Evolutionary conservation across 2,113 vertebrate genomes (phyloP).

Genomic region (Rostratula benghalensis): DNA sequence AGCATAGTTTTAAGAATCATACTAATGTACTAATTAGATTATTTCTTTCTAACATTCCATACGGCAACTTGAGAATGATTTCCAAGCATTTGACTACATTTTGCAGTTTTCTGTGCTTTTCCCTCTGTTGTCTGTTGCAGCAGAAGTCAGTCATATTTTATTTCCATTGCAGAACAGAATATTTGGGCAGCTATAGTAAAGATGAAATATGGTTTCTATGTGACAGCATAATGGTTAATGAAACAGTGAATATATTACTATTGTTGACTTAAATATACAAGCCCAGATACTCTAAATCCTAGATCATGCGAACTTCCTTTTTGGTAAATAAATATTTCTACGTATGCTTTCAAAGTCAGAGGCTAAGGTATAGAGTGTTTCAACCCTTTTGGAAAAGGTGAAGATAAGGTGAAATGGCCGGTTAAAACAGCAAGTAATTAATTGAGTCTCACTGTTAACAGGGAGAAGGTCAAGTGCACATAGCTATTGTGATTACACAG

Average conservation of each 20-base stretch:
- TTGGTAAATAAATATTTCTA: slow-evolving; percentile 25
- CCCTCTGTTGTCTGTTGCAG: not conserved
- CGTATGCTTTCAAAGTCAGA: slow-evolving; percentile 45
- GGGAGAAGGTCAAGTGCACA: slow-evolving; percentile 72
- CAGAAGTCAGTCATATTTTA: not conserved
- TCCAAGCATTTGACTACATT: not conserved
- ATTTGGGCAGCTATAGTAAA: not conserved
- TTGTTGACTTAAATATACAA: not conserved
- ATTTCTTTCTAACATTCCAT: not conserved
- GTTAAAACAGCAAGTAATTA: slow-evolving; percentile 78
- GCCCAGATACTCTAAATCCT: not conserved
- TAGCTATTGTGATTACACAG: slow-evolving; percentile 27
- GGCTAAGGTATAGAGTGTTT: slow-evolving; percentile 65
- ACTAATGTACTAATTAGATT: not conserved
- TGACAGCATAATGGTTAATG: not conserved
- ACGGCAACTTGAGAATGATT: not conserved
- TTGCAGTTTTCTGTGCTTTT: not conserved
- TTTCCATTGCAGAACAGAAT: not conserved
- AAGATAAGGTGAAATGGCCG: slow-evolving; percentile 60
- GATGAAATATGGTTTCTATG: not conserved
- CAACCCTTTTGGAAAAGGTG: slow-evolving; percentile 57
- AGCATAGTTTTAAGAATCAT: not conserved
- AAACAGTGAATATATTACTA: not conserved
- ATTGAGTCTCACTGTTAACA: slow-evolving; percentile 78
- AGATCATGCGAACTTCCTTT: slow-evolving; percentile 13